Evolutionary conservation across 2,888 invertebrate genomes (phyloP), one percentile per base, ranked within the genome.

Genomic region (Abscondita cerata): DNA sequence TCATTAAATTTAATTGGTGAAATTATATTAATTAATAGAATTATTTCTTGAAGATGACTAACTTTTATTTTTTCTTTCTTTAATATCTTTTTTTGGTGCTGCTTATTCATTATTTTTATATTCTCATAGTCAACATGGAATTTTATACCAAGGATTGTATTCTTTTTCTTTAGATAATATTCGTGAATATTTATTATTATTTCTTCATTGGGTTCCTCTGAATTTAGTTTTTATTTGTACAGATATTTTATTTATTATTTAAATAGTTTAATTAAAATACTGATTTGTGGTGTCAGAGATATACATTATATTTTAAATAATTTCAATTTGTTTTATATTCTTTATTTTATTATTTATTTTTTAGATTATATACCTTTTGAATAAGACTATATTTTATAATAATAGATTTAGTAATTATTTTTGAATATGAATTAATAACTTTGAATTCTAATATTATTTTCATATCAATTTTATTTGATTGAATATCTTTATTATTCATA

Each of bases 251-350:
- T 85, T 81, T 75, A 78, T 85, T 79, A 79, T 81, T 85, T 86
- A 84, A 84, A 82, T 87, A 87, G 84, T 88, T 88, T 86, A 87
- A 81, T 47, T 33, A 68, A 86, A 87, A 88, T 85, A 80, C 84
- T 86, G 84, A 86, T 85, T 87, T 88, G 86, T 88, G 87, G 83
- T 72, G 61, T 86, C 83, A 85, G 82, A 80, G 82, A 85, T 85
- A 80, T 84, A 82, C 80, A 38, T 5, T 4, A 13, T 81, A 83
- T 82, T 82, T 85, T 84, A 83, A 76, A 78, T 84, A 70, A 72
- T 80, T 80, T 47, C 80, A 68, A 81, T 83, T 83, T 84, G 81
- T 84, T 81, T 78, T 79, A 76, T 84, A n/a, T 81, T 80, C 69
- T 83, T 83, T 82, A 63, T 82, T 68, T 77, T 80, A 79, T 82